phyloP scores from a whole-genome alignment of 2,797 vertebrate species.

The Chiroxiphia lanceolata region DNA sequence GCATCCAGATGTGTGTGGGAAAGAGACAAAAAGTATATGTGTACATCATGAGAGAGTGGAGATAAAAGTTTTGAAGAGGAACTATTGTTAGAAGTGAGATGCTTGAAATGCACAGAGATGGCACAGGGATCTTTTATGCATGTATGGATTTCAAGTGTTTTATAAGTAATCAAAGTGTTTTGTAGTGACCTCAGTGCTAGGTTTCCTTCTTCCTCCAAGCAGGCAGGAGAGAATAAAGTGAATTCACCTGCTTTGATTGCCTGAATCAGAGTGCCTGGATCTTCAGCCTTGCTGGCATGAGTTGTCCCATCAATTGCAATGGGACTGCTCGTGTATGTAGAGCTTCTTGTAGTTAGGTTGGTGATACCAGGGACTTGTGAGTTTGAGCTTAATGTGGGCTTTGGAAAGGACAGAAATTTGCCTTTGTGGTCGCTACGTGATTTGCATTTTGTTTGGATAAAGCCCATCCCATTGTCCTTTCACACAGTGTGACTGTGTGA shows the following conservation, averaged over 20 bases:
- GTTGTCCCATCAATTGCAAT: not conserved
- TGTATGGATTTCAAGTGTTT: not conserved
- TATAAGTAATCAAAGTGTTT: not conserved
- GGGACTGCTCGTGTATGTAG: not conserved
- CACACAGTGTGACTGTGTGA: not conserved
- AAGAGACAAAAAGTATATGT: not conserved
- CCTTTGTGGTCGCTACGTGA: not conserved
- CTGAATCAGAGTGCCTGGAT: not conserved
- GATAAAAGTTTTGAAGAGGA: not conserved
- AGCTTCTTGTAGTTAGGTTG: not conserved
- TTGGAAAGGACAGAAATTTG: not conserved
- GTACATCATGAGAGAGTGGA: not conserved
- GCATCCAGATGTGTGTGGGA: not conserved
- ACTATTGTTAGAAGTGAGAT: not conserved
- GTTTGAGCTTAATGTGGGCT: conserved; percentile 12
- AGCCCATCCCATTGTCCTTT: conserved; percentile 25
- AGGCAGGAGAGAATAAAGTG: not conserved
- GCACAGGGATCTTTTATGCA: not conserved
- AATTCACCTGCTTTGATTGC: not conserved
- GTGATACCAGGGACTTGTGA: not conserved
- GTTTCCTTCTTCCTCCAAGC: conserved; percentile 16
- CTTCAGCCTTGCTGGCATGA: not conserved
- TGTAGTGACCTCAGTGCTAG: conserved; percentile 9
- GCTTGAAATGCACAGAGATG: not conserved
- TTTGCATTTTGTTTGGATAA: conserved; percentile 19